Evolutionary conservation across 2,797 vertebrate genomes (phyloP).

Genomic region (Lepus townsendii): DNA sequence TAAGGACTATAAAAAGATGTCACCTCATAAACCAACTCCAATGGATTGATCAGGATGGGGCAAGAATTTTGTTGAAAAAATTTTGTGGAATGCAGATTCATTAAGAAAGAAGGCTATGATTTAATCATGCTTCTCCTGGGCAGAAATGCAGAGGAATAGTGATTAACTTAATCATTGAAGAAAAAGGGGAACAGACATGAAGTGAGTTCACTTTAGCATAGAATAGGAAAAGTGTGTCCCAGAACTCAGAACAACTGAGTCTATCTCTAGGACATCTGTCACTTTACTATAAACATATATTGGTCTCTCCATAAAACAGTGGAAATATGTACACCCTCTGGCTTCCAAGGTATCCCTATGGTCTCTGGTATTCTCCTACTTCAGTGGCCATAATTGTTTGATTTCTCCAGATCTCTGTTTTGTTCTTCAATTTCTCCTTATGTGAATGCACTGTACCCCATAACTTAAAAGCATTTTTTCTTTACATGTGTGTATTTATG

Average conservation of each 20-base stretch:
- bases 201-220: neutral
- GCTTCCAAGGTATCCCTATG: neutral
- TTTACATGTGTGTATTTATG: too few relatives aligned
- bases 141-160: neutral
- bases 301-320: neutral
- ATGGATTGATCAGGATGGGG: neutral
- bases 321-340: neutral
- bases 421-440: neutral
- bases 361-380: neutral
- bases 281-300: neutral
- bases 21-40: neutral
- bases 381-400: neutral
- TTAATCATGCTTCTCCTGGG: neutral
- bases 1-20: neutral
- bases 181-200: neutral
- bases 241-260: neutral
- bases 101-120: neutral
- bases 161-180: neutral
- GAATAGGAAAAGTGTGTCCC: neutral
- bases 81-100: neutral
- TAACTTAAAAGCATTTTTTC: neutral
- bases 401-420: neutral
- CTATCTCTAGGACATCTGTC: neutral
- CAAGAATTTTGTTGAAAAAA: neutral
- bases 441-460: neutral